Base-by-base conservation (phyloP, 2,888 invertebrate genomes). In the Dasypolia templi region DNA sequence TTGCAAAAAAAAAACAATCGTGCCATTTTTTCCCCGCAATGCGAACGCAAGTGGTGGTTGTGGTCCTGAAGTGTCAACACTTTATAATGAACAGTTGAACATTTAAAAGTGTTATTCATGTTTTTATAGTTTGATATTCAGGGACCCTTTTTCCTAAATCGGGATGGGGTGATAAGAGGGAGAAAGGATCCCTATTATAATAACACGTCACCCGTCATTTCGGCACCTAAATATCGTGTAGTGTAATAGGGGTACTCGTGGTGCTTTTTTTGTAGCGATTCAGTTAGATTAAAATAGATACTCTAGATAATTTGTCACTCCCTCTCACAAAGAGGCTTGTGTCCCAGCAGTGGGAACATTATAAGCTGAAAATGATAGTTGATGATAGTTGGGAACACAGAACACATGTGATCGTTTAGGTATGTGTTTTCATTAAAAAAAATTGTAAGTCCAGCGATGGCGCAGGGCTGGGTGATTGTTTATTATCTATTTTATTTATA, bases 1-100 rank as follows among this genome's bases (percentile, higher is more conserved):
- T n/a, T n/a, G n/a, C n/a, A n/a, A n/a, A n/a, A 42, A 67, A 65
- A 39, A 67, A 11, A 22, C 22, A 39, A 66, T 59, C 22, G 22
- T 17, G 2, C 5, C 2, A 42, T 64, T 32, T 42, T n/a, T 19
- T 44, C n/a, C n/a, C 7, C 32, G n/a, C 42, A 44, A 67, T n/a
- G 12, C n/a, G n/a, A 63, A 17, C 12, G 32, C 12, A 7, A 42
- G 12, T 63, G n/a, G 12, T 11, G 3, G 12, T 44, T 26, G 17
- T 12, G 42, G 9, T 39, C 22, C 39, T 22, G 39, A 39, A 65
- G 29, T 65, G 19, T 39, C 42, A 68, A 19, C 19, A 32, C 65
- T 65, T 32, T 65, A 9, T 9, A 32, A 44, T 35, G 9, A 65
- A 14, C 26, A 44, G 66, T 32, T 44, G n/a, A 44, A 19, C 19